Evolutionary conservation across 2,888 invertebrate genomes (phyloP).

Genomic region (Melolontha melolontha): DNA sequence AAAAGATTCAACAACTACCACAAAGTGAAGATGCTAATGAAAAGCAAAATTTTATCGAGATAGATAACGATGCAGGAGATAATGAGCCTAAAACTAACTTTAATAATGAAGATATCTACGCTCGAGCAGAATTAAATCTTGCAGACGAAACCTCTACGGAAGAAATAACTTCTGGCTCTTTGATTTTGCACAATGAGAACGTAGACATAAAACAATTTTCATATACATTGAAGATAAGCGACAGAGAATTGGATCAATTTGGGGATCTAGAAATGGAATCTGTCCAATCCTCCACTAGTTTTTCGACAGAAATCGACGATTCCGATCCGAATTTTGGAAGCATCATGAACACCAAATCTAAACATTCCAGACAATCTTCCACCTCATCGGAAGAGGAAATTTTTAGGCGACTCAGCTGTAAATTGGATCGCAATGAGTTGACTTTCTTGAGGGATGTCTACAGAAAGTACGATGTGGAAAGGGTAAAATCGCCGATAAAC

Average conservation of each 20-base stretch:
- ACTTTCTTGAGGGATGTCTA: conserved; percentile 23
- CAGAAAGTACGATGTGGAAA: conserved; percentile 25
- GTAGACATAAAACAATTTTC: conserved; percentile 1
- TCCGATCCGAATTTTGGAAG: conserved; percentile 38
- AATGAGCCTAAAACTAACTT: too few species aligned
- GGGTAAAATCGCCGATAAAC: conserved; percentile 56
- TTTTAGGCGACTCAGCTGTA: conserved; percentile 26
- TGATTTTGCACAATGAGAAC: neutral
- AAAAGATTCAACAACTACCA: too few species aligned
- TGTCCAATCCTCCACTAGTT: conserved; percentile 17
- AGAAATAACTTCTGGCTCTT: conserved; percentile 14
- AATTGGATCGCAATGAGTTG: conserved; percentile 36
- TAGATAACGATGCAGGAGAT: too few species aligned
- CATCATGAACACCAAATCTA: conserved; percentile 21
- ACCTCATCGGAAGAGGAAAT: conserved; percentile 40
- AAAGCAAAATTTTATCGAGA: too few species aligned
- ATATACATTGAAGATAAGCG: neutral
- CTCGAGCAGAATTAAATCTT: too few species aligned
- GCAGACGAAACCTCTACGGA: neutral
- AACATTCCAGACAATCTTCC: conserved; percentile 15
- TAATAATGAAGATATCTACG: too few species aligned
- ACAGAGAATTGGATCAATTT: neutral
- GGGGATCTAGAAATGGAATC: conserved; percentile 17
- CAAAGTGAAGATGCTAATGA: too few species aligned
- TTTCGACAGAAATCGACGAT: conserved; percentile 32